Evolutionary conservation across 2,113 vertebrate species (phyloP).

Genomic region (Numenius arquata): DNA sequence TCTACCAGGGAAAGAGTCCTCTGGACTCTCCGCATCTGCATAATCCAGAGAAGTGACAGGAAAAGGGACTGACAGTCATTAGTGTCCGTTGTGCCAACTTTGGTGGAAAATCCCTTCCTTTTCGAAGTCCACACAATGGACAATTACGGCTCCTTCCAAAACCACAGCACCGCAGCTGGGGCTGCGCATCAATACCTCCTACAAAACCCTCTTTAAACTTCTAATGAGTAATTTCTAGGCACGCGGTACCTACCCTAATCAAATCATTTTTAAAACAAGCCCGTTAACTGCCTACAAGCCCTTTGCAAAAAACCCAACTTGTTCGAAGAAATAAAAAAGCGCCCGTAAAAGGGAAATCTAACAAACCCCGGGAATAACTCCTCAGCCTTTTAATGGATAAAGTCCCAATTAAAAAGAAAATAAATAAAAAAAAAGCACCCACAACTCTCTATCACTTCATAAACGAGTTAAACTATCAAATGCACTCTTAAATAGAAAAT

Average conservation of each 20-base stretch:
- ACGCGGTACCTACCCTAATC: neutral
- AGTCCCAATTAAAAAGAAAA: neutral
- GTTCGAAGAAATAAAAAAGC: neutral
- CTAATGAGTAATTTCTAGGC: neutral
- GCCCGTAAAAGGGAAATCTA: neutral
- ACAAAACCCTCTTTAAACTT: neutral
- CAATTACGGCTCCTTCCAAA: neutral
- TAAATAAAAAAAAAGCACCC: neutral
- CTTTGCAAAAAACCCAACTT: neutral
- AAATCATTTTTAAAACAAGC: neutral
- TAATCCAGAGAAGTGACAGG: neutral
- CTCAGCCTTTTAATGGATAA: neutral
- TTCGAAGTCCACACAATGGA: conserved; percentile 1
- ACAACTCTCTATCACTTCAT: neutral
- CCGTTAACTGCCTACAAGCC: neutral
- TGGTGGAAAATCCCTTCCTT: neutral
- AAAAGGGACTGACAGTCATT: neutral
- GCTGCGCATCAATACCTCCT: neutral
- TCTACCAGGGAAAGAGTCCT: neutral
- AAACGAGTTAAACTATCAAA: neutral
- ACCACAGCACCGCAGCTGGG: neutral
- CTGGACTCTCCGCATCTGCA: neutral
- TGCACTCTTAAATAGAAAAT: neutral
- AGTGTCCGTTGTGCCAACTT: neutral
- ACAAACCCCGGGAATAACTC: neutral